phyloP scores from a whole-genome alignment of 2,113 vertebrate species.

The Tetraodon nigroviridis region DNA sequence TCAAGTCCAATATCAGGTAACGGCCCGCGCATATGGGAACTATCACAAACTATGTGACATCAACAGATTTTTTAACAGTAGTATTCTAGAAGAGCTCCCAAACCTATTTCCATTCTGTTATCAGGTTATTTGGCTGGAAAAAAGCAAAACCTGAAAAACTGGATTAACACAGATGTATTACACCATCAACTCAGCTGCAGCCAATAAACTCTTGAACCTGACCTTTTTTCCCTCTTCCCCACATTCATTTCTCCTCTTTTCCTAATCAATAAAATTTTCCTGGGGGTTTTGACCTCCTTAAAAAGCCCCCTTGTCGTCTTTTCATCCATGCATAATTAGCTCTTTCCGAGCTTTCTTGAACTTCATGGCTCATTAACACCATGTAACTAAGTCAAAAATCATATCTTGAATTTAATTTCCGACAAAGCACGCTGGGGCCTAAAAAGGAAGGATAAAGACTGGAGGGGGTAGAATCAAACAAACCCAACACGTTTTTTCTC shows the following conservation, averaged over 20 bases:
- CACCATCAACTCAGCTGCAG: slow-evolving; percentile 11
- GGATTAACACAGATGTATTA: too few relatives aligned
- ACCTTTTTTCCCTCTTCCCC: slow-evolving; percentile 22
- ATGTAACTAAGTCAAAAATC: slow-evolving; percentile 21
- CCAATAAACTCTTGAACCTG: slow-evolving; percentile 31
- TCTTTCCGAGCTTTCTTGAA: slow-evolving; percentile 39
- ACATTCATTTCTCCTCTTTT: slow-evolving; percentile 36
- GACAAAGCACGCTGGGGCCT: slow-evolving; percentile 12
- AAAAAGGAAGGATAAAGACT: slow-evolving; percentile 12
- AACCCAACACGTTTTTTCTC: slow-evolving; percentile 56
- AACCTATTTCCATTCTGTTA: neutral
- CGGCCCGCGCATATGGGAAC: slow-evolving; percentile 68
- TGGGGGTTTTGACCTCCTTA: slow-evolving; percentile 41
- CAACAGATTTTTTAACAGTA: neutral
- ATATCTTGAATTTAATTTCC: slow-evolving; percentile 11
- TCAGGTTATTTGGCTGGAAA: too few relatives aligned
- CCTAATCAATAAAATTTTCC: slow-evolving; percentile 53
- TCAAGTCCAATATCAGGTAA: slow-evolving; percentile 70
- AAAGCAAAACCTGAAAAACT: too few relatives aligned
- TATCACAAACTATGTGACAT: slow-evolving; percentile 37
- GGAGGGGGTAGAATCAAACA: slow-evolving; percentile 39
- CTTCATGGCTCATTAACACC: slow-evolving; percentile 46
- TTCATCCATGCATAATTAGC: slow-evolving; percentile 51
- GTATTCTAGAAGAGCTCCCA: neutral
- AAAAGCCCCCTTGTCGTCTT: slow-evolving; percentile 37